These are phyloP conservation scores for Drosophila limbata DNA, from an alignment of 2,888 invertebrate species.

Conservation along the genomic window DNA sequence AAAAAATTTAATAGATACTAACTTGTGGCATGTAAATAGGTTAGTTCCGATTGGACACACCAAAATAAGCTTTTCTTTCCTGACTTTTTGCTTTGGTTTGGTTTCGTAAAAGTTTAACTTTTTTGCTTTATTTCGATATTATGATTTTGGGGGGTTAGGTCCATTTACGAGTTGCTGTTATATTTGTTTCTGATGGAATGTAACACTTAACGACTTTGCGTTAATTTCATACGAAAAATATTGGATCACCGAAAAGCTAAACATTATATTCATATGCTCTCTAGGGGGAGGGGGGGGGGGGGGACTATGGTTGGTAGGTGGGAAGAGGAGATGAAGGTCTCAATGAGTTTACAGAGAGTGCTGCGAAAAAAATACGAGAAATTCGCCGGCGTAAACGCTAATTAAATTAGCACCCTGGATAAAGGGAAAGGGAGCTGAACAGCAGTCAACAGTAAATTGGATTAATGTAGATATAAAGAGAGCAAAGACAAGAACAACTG, in stretches of 20 bases:
- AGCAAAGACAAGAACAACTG: slow-evolving; percentile 15
- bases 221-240: slow-evolving; percentile 27
- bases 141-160: slow-evolving; percentile 11
- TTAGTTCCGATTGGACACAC: too few species aligned
- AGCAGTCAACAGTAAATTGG: slow-evolving; percentile 61
- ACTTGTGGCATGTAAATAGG: too few species aligned
- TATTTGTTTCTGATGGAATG: slow-evolving; percentile 16
- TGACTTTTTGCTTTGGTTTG: slow-evolving; percentile 6
- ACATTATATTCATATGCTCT: neutral
- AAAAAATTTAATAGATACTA: too few species aligned
- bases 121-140: too few species aligned
- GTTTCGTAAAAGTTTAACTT: slow-evolving; percentile 1
- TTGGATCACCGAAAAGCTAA: slow-evolving; percentile 12
- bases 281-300: too few species aligned
- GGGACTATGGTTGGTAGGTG: neutral
- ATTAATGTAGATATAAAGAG: slow-evolving; percentile 62
- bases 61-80: neutral
- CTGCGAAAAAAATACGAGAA: slow-evolving; percentile 16
- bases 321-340: neutral
- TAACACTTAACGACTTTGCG: slow-evolving; percentile 29
- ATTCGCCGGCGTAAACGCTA: slow-evolving; percentile 46
- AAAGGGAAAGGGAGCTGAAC: slow-evolving; percentile 19
- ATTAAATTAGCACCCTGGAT: slow-evolving; percentile 65
- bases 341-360: slow-evolving; percentile 10
- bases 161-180: slow-evolving; percentile 10